Base-by-base conservation (phyloP, 2,113 vertebrate species). In the Rhinoptilus africanus region DNA sequence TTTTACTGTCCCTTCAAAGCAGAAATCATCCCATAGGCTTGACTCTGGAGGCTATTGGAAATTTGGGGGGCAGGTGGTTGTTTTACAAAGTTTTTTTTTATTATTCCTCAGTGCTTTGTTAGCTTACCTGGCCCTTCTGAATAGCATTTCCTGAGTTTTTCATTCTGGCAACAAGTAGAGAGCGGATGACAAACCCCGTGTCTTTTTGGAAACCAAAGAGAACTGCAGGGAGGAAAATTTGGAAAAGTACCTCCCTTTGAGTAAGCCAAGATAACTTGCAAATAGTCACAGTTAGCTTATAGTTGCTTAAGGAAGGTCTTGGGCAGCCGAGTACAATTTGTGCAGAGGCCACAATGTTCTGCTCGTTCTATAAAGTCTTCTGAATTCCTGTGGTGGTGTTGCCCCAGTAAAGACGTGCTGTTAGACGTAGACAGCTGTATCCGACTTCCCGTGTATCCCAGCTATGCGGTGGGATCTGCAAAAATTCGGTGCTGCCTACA, bases 271-370 rank as follows among this genome's bases (percentile, higher is more conserved):
- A 9, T 54, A 79, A 68, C 6, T 51, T 64, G 41, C 9, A 77
- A 26, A 28, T 35, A 57, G 21, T 71, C 50, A 22, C 28, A 78
- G 54, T 67, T 74, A 28, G 1, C n/a, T 75, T 47, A 21, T 17
- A 60, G 32, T 26, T 74, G 6, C 14, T 60, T 60, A 45, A 37
- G 39, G 60, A 85, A 45, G 4, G 24, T 83, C 28, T 45, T 86
- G 35, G 13, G 17, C 21, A 50, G 41, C 67, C 30, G 57, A 21
- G 27, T 78, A 21, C 12, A 10, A 2, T 82, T 62, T 45, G 9
- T 84, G 8, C 23, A 26, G 24, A 63, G 19, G 22, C 21, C 17
- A 24, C 0, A 0, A 11, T 56, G 14, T 64, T 19, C 37, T 57
- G 6, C 37, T 84, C 16, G 20, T 71, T 71, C n/a, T 57, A 0